A percentile compares a stretch with the other conserved stretches of the same genome.
Evolutionary conservation across 2,888 invertebrate species (phyloP).

Genomic region (Xylota sylvarum): DNA sequence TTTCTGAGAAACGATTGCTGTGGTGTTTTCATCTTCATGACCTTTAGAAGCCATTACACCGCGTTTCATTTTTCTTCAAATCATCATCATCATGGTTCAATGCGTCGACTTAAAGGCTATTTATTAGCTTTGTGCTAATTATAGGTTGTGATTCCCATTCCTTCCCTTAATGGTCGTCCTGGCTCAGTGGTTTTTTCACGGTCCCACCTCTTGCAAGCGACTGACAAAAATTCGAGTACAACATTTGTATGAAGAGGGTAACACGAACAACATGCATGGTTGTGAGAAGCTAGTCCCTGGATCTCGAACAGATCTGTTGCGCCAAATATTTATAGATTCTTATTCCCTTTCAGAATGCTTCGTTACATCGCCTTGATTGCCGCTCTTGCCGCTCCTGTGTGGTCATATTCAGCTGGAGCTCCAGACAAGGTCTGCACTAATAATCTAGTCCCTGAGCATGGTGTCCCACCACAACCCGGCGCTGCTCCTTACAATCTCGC

Average conservation of each 20-base stretch:
- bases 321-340: not conserved
- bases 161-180: too few relatives aligned
- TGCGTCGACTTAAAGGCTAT: not conserved
- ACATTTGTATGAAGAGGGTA: too few relatives aligned
- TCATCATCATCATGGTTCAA: not conserved
- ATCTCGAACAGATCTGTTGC: too few relatives aligned
- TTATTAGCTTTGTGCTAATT: not conserved
- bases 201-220: too few relatives aligned
- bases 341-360: conserved; percentile 79
- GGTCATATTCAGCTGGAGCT: conserved; percentile 87
- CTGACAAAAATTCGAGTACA: too few relatives aligned
- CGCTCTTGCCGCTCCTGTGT: conserved; percentile 80
- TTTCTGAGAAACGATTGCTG: conserved; percentile 2
- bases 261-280: too few relatives aligned
- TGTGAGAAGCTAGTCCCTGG: too few relatives aligned
- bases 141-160: not conserved
- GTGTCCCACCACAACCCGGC: conserved; percentile 85
- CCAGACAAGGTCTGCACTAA: conserved; percentile 87
- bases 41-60: conserved; percentile 9
- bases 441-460: conserved; percentile 89
- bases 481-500: conserved; percentile 87
- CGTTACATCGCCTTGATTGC: conserved; percentile 80
- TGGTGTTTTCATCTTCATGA: conserved; percentile 1
- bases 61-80: not conserved
- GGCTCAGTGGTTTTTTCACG: too few relatives aligned